Evolutionary conservation across 2,113 vertebrate genomes (phyloP).

Genomic region (Pithys albifrons): DNA sequence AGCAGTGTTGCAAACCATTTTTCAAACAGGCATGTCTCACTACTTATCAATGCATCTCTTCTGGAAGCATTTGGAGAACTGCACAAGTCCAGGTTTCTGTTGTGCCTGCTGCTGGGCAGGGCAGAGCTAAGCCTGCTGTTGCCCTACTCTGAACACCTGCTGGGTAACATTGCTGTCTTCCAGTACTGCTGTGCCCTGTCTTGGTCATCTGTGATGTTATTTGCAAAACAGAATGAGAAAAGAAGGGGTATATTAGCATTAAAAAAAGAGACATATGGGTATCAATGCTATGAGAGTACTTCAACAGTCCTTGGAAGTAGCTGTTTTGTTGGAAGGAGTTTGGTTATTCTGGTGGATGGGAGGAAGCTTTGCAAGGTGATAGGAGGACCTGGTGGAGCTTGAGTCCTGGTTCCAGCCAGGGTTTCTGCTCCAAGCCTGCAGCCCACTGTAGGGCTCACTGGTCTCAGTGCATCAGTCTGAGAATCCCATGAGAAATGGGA

Average conservation of each 20-base stretch:
- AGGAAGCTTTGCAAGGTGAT: not conserved
- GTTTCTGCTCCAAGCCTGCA: not conserved
- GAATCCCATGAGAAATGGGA: not conserved
- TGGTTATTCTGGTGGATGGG: not conserved
- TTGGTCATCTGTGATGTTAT: not conserved
- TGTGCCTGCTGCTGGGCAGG: not conserved
- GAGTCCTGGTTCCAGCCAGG: not conserved
- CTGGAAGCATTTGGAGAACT: accelerated
- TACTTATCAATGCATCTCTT: not conserved
- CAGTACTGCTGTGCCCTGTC: not conserved
- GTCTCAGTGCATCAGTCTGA: not conserved
- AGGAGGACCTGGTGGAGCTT: not conserved
- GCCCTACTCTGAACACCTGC: not conserved
- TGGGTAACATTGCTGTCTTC: not conserved
- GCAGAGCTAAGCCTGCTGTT: not conserved
- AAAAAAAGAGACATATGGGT: not conserved
- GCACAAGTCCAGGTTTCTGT: not conserved
- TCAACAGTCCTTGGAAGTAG: not conserved
- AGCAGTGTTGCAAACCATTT: not conserved
- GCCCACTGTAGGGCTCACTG: not conserved
- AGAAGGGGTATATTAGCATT: not conserved
- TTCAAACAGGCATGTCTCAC: not conserved
- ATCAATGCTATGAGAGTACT: not conserved
- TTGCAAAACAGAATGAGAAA: not conserved
- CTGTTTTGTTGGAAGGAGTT: not conserved